Evolutionary conservation across 2,113 vertebrate genomes (phyloP).

Genomic region (Cisticola juncidis): DNA sequence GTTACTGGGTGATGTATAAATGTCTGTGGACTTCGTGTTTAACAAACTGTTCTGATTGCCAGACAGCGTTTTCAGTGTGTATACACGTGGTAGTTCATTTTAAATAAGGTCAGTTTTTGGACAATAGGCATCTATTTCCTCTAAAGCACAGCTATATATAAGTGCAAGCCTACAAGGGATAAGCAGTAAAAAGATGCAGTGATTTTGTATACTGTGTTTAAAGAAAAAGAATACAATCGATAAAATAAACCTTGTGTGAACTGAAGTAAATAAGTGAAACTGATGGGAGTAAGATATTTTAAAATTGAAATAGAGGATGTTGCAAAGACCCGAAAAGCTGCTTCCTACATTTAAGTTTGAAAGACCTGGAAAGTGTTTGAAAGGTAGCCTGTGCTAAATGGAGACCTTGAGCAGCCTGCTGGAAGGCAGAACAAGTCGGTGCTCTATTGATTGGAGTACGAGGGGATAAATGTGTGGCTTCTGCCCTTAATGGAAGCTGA

Average conservation of each 20-base stretch:
- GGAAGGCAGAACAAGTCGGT: conserved; percentile 52
- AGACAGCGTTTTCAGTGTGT: background rate
- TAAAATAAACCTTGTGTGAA: background rate
- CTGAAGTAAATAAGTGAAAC: background rate
- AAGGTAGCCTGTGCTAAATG: conserved; percentile 58
- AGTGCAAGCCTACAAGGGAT: background rate
- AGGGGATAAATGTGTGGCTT: conserved; percentile 79
- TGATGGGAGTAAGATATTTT: background rate
- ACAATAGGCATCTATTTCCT: background rate
- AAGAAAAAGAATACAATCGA: background rate
- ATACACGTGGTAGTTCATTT: background rate
- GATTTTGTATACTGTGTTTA: background rate
- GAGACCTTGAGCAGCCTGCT: conserved; percentile 58
- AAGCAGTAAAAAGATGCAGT: background rate
- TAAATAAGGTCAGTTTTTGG: background rate
- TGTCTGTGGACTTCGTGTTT: background rate
- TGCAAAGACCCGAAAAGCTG: background rate
- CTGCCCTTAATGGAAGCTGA: conserved; percentile 83
- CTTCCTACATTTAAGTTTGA: background rate
- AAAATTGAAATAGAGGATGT: background rate
- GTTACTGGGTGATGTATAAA: conserved; percentile 8
- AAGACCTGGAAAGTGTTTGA: conserved; percentile 25
- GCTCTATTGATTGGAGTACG: conserved; percentile 73
- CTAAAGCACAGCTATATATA: background rate
- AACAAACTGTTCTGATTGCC: background rate